These are phyloP conservation scores for Bergia puertoricense DNA, from an alignment of 92 coral and sea anemone genomes.

Conservation along the genomic window DNA sequence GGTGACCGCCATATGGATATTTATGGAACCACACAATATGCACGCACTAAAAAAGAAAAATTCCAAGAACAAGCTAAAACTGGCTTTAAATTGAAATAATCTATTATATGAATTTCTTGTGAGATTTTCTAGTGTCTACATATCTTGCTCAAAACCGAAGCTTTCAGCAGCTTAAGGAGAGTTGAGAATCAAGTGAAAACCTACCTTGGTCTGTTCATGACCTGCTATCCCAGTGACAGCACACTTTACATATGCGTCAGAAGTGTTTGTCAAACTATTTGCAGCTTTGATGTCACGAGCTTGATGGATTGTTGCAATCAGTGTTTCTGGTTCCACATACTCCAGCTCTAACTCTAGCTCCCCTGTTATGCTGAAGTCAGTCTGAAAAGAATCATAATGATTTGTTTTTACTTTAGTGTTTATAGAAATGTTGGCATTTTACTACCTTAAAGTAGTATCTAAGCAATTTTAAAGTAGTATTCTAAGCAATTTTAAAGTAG, in stretches of 20 bases:
- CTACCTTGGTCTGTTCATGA: slow-evolving; percentile 81
- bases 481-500: no score
- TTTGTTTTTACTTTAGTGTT: background rate
- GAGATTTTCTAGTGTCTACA: no score
- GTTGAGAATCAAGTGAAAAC: background rate
- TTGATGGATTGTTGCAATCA: slow-evolving; percentile 80
- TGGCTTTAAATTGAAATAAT: no score
- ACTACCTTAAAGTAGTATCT: no score
- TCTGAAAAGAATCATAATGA: slow-evolving; percentile 46
- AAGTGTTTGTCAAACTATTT: slow-evolving; percentile 62
- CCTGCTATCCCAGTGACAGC: slow-evolving; percentile 79
- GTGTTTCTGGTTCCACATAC: slow-evolving; percentile 81
- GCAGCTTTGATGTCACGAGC: slow-evolving; percentile 79
- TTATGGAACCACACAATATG: no score
- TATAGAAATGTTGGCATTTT: no score
- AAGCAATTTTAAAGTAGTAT: no score
- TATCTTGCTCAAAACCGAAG: background rate
- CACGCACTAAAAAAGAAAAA: no score
- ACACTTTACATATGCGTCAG: slow-evolving; percentile 82
- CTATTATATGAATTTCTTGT: no score
- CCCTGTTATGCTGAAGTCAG: slow-evolving; percentile 93
- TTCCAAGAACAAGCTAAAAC: no score
- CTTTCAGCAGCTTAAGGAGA: background rate
- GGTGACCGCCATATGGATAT: no score
- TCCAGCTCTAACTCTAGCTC: slow-evolving; percentile 81